Evolutionary conservation across 2,797 vertebrate genomes (phyloP).

Genomic region (Trachops cirrhosus): DNA sequence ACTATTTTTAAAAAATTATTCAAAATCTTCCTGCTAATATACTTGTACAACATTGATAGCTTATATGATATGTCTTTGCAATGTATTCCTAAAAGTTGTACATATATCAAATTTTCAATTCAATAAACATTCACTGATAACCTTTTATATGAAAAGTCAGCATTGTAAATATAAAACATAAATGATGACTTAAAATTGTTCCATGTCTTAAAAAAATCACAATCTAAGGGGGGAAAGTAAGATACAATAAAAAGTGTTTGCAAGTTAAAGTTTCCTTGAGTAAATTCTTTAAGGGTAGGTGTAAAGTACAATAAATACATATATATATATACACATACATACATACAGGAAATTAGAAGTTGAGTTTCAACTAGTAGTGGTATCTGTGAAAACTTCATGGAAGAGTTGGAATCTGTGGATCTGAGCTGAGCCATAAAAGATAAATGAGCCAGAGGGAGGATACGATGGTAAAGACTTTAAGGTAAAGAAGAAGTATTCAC

Average conservation of each 20-base stretch:
- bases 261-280: not conserved
- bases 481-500: not conserved
- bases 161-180: not conserved
- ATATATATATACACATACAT: not conserved
- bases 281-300: not conserved
- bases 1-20: not conserved
- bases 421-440: not conserved
- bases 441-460: not conserved
- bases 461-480: not conserved
- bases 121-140: not conserved
- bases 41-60: not conserved
- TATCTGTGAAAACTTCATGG: not conserved
- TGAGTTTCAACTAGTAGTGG: not conserved
- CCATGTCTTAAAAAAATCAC: slow-evolving; percentile 14
- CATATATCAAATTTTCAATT: not conserved
- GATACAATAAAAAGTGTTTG: not conserved
- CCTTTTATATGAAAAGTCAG: not conserved
- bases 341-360: not conserved
- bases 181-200: not conserved
- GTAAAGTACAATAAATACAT: not conserved
- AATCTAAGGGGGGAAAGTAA: not conserved
- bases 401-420: not conserved
- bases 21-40: not conserved
- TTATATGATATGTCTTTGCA: slow-evolving; percentile 2
- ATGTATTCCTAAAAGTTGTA: slow-evolving; percentile 1